Evolutionary conservation across 2,113 vertebrate genomes (phyloP).

Genomic region (Callionymus lyra): DNA sequence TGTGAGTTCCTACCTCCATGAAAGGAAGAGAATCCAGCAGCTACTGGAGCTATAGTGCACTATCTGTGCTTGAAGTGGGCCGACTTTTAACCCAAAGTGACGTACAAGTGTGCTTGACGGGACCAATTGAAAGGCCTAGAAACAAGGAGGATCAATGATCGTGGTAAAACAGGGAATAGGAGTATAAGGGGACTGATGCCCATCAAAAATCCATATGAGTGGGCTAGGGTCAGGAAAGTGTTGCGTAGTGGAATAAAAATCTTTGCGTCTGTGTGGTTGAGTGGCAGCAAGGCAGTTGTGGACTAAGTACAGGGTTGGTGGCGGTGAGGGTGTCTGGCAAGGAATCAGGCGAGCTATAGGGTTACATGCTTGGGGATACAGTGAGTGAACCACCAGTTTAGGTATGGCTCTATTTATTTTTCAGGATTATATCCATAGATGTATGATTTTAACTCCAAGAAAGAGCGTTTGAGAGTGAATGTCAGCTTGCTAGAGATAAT

Average conservation of each 20-base stretch:
- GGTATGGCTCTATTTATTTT: slow-evolving; percentile 42
- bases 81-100: background rate
- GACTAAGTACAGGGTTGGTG: slow-evolving; percentile 60
- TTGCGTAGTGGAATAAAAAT: slow-evolving; percentile 65
- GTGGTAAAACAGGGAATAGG: slow-evolving; percentile 6
- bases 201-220: slow-evolving; percentile 29
- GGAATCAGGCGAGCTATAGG: slow-evolving; percentile 41
- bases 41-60: slow-evolving; percentile 45
- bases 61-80: slow-evolving; percentile 12
- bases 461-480: slow-evolving; percentile 45
- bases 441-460: too few relatives aligned
- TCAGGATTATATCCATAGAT: background rate
- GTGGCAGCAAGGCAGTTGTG: slow-evolving; percentile 49
- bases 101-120: background rate
- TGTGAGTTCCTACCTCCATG: slow-evolving; percentile 53
- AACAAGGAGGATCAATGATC: slow-evolving; percentile 8
- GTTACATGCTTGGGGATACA: slow-evolving; percentile 48
- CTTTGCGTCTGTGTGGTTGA: slow-evolving; percentile 47
- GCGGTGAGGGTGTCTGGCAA: slow-evolving; percentile 63
- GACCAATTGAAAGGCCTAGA: background rate
- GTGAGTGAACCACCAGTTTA: slow-evolving; percentile 41
- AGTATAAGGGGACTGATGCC: slow-evolving; percentile 9
- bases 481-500: slow-evolving; percentile 53
- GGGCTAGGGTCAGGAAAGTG: slow-evolving; percentile 43
- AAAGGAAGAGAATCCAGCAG: slow-evolving; percentile 60